Base-by-base conservation (phyloP, 2,888 invertebrate species). In the Corythucha ciliata region DNA sequence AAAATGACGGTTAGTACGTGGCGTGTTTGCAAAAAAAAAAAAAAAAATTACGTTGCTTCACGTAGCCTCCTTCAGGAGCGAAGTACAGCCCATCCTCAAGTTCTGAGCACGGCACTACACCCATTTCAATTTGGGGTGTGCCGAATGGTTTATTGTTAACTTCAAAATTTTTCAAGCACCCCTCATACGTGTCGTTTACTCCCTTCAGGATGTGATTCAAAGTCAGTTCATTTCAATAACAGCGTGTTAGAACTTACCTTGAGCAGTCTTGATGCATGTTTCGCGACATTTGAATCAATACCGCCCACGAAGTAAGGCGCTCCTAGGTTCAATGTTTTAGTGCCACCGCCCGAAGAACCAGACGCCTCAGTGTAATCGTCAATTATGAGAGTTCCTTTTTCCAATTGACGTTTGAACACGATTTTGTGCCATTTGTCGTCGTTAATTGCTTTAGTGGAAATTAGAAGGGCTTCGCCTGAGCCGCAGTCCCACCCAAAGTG, bases 11-110 rank as follows among this genome's bases (percentile, higher is more conserved):
- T 21, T 5, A 21, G 27, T 21, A 21, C 5, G 34, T 20, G 2
- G 34, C 21, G 21, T 21, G 2, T 8, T 12, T 45, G n/a, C 33
- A 36, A 34, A 16, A 29, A n/a, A 8, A 29, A 29, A n/a, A 29
- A 29, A 29, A 25, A 44, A 51, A 66, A 70, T 67, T 67, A 77
- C 75, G 64, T 55, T 81, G 75, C 71, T 79, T 81, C 51, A 84
- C 74, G 63, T 78, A 82, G 45, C 90, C 90, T 52, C 81, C 80
- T 1, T 79, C 77, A 2, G 80, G 78, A 37, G 79, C 80, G 72
- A 94, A 92, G 79, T 83, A 94, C 1, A 83, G 75, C 4, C 94
- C 94, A 3, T 71, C 68, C 65, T 91, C 89, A 25, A 86, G 79
- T 52, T 83, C 80, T 0, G 81, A 80, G 67, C 94, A 94, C 0